Evolutionary conservation across 1,140 invertebrate genomes (phyloP).

Genomic region (Pseudomyrmex cubaensis): DNA sequence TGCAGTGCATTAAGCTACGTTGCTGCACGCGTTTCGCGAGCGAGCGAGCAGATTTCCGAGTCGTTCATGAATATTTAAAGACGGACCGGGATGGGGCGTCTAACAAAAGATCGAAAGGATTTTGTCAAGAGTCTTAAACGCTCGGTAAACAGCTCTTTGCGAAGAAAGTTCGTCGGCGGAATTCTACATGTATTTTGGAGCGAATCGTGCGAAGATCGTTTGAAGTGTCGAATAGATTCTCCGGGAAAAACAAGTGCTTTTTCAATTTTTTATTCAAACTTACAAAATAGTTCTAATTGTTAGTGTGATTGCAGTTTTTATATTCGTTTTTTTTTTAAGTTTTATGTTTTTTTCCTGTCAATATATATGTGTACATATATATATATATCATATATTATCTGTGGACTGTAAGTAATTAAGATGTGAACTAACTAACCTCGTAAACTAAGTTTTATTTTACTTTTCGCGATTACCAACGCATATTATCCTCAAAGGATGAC

Average conservation of each 20-base stretch:
- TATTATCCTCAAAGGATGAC: background rate
- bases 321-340: too few relatives aligned
- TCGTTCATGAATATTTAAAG: conserved; percentile 73
- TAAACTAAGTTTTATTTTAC: too few relatives aligned
- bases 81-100: conserved; percentile 10
- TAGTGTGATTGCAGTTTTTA: too few relatives aligned
- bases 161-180: conserved; percentile 25
- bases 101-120: conserved; percentile 41
- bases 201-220: background rate
- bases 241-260: background rate
- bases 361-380: too few relatives aligned
- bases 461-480: too few relatives aligned
- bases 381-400: too few relatives aligned
- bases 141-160: conserved; percentile 17
- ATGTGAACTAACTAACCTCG: too few relatives aligned
- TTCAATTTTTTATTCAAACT: background rate
- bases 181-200: conserved; percentile 28
- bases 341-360: too few relatives aligned
- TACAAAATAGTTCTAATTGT: too few relatives aligned
- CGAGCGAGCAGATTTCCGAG: conserved; percentile 65
- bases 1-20: conserved; percentile 40
- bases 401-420: too few relatives aligned
- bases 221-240: conserved; percentile 6
- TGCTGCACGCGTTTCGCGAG: conserved; percentile 55
- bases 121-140: conserved; percentile 18